Percentiles rank a stretch among this genome's conserved stretches.
phyloP scores from a whole-genome alignment of 2,113 vertebrate genomes.

The Prunella himalayana region DNA sequence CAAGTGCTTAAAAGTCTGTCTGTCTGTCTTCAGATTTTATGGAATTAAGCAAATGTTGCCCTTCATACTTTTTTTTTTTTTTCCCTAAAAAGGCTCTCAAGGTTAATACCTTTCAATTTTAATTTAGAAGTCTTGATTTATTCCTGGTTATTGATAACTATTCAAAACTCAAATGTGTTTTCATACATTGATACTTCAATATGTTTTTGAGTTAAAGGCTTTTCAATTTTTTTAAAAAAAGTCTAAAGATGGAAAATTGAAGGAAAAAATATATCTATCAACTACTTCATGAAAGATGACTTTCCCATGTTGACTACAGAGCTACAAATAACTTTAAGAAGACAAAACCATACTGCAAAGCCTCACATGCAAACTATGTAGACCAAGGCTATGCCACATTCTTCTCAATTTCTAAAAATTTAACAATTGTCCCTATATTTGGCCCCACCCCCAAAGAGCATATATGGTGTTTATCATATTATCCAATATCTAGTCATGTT shows the following conservation, averaged over 20 bases:
- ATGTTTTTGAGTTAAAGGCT: background rate
- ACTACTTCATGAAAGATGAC: background rate
- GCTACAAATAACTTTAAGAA: background rate
- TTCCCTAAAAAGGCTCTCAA: background rate
- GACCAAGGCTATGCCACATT: background rate
- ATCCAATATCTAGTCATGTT: background rate
- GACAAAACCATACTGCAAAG: background rate
- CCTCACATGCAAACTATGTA: background rate
- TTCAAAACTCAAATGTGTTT: background rate
- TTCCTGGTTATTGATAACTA: background rate
- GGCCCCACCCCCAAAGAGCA: background rate
- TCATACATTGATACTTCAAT: background rate
- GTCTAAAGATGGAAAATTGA: background rate
- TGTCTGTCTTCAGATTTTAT: background rate
- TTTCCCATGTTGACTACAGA: background rate
- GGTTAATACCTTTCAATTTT: background rate
- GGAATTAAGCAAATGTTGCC: background rate
- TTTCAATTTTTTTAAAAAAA: background rate
- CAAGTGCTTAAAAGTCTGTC: background rate
- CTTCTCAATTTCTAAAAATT: background rate
- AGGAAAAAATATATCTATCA: background rate
- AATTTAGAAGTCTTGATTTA: background rate
- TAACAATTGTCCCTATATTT: background rate
- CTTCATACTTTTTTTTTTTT: background rate
- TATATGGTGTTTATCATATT: background rate